These are phyloP conservation scores for Drosophila lacteicornis DNA, from an alignment of 1,140 invertebrate genomes.

Conservation along the genomic window DNA sequence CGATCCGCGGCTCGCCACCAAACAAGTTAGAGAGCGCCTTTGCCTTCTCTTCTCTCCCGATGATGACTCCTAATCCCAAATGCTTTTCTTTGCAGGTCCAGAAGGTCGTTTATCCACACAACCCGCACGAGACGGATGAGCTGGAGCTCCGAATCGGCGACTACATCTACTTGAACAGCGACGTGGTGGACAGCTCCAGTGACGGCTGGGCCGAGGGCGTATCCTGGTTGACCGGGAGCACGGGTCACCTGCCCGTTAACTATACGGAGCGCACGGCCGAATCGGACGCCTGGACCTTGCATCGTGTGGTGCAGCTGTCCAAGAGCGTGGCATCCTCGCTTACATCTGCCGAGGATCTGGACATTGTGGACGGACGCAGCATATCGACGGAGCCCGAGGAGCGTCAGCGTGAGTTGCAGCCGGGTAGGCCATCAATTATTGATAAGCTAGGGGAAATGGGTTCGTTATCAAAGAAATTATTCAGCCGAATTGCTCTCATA, in stretches of 20 bases:
- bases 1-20: slow-evolving; percentile 90
- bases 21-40: slow-evolving; percentile 87
- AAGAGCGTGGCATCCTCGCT: slow-evolving; percentile 85
- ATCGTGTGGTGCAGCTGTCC: slow-evolving; percentile 88
- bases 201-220: slow-evolving; percentile 95
- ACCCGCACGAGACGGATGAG: slow-evolving; percentile 92
- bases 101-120: slow-evolving; percentile 92
- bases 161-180: slow-evolving; percentile 92
- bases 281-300: slow-evolving; percentile 95
- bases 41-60: no score
- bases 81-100: slow-evolving; percentile 87
- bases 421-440: slow-evolving; percentile 35
- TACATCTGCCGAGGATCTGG: slow-evolving; percentile 85
- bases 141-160: slow-evolving; percentile 93
- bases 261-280: slow-evolving; percentile 93
- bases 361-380: slow-evolving; percentile 85
- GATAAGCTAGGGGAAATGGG: not conserved
- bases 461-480: no score
- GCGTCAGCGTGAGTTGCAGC: slow-evolving; percentile 58
- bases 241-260: slow-evolving; percentile 92
- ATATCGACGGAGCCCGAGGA: slow-evolving; percentile 80
- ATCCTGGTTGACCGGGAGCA: slow-evolving; percentile 93
- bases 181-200: slow-evolving; percentile 89
- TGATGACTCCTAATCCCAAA: not conserved
- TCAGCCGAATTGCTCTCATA: no score